A percentile compares a stretch with the other conserved stretches of the same genome.
phyloP scores from a whole-genome alignment of 2,797 vertebrate genomes.

The Rachycentron canadum region DNA sequence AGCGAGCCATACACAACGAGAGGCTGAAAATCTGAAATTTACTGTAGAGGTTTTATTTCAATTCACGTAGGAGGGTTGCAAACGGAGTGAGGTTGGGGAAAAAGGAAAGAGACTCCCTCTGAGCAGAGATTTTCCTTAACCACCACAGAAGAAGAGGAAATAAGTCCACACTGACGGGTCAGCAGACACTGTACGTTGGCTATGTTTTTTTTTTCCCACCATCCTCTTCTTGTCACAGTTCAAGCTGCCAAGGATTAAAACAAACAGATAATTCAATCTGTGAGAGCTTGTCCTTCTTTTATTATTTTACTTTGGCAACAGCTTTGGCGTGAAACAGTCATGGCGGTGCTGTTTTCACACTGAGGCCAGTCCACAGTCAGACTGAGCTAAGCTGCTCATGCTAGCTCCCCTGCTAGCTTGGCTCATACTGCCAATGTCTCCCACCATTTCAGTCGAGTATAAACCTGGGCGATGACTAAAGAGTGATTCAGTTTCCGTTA shows the following conservation, averaged over 20 bases:
- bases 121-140: conserved; percentile 13
- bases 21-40: conserved; percentile 21
- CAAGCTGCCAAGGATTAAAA: conserved; percentile 16
- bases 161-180: not conserved
- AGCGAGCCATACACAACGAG: conserved; percentile 19
- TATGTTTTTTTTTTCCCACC: not conserved
- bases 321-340: conserved; percentile 23
- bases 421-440: not conserved
- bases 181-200: not conserved
- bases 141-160: conserved; percentile 22
- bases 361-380: conserved; percentile 26
- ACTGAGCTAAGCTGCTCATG: conserved; percentile 7
- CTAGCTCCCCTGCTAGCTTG: not conserved
- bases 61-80: conserved; percentile 24
- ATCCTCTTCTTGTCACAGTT: not conserved
- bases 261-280: conserved; percentile 4
- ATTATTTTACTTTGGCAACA: conserved; percentile 22
- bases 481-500: not conserved
- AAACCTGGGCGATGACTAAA: not conserved
- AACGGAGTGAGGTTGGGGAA: not conserved
- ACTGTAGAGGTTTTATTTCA: conserved; percentile 26
- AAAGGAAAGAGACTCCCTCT: not conserved
- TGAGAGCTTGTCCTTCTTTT: not conserved
- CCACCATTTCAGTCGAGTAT: not conserved
- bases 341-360: conserved; percentile 13